Conservation (phyloP, 2,797 vertebrate species). For the Tapera naevia region DNA sequence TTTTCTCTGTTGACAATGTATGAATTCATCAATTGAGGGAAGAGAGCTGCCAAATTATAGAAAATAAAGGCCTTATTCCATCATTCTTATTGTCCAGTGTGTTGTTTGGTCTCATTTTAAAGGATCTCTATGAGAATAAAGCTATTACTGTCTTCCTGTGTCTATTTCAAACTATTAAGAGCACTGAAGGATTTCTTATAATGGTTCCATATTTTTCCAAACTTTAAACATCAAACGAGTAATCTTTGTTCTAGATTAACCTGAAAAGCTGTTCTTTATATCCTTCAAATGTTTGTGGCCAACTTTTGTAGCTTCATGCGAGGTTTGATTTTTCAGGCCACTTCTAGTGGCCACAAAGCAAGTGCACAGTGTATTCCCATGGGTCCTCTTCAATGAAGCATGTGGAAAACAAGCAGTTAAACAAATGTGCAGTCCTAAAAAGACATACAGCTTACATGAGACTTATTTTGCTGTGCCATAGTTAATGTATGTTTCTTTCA, state of each 20-base stretch:
- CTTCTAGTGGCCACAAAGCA: background rate
- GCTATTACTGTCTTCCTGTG: background rate
- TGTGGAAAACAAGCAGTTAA: background rate
- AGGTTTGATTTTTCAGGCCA: background rate
- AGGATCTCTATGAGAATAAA: background rate
- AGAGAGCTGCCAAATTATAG: background rate
- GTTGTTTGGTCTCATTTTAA: background rate
- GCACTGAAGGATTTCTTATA: background rate
- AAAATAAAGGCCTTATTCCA: background rate
- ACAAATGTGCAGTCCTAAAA: background rate
- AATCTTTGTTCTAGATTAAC: background rate
- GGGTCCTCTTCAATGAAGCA: background rate
- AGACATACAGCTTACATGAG: background rate
- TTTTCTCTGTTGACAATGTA: background rate
- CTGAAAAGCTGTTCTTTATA: background rate
- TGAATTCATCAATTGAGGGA: background rate
- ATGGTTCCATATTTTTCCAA: background rate
- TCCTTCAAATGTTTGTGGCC: background rate
- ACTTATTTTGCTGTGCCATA: background rate
- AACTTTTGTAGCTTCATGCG: background rate
- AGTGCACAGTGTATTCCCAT: fast-evolving
- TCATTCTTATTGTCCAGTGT: background rate
- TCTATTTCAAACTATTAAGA: background rate
- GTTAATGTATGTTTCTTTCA: background rate
- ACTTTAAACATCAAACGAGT: background rate